Base-by-base conservation (phyloP, 1,140 invertebrate species). In the Zaprionus kolodkinae region DNA sequence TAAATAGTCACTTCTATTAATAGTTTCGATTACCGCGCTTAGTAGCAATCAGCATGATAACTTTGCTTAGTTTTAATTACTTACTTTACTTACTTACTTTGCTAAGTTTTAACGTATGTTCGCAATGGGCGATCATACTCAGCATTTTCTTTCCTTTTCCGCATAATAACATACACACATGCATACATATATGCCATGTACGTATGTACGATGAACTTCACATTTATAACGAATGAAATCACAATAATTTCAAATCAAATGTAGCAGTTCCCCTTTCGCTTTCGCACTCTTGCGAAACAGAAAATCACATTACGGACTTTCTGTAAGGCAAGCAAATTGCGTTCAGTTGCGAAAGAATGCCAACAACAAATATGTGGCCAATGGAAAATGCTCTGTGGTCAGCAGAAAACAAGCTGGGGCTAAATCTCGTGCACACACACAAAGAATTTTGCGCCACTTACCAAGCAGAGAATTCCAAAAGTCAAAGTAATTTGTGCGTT, bases 401-500 rank as follows among this genome's bases (percentile, higher is more conserved):
- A 78, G 76, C 76, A 78, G 30, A 71, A 76, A 71, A 38, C 48
- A 72, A 57, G 61, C 48, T 62, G 30, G 15, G 30, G 45, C 48
- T 10, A 78, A 78, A 78, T 76, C 67, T 67, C 52, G 43, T 38
- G 63, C 50, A 65, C 67, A 65, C 67, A 65, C 67, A 75, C 65
- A 78, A 75, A 70, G 60, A 78, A 66, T 76, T 71, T 67, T 54
- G 21, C 48, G 73, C 72, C 73, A 78, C 68, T 76, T 78, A 73
- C 71, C 72, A 76, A 79, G 70, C 67, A 17, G 48, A 78, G 59
- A 76, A 79, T 72, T 76, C 74, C 55, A 72, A 79, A 76, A 72
- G 73, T 76, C 77, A 73, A 79, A 79, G 69, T 76, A 67, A 72
- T 72, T 79, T 76, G n/a, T 68, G 17, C 43, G 15, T 45, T 35